Percentiles rank a stretch among this genome's conserved stretches.
These are phyloP conservation scores for Hystrix brachyura DNA, from an alignment of 2,113 vertebrate genomes.

Conservation along the genomic window DNA sequence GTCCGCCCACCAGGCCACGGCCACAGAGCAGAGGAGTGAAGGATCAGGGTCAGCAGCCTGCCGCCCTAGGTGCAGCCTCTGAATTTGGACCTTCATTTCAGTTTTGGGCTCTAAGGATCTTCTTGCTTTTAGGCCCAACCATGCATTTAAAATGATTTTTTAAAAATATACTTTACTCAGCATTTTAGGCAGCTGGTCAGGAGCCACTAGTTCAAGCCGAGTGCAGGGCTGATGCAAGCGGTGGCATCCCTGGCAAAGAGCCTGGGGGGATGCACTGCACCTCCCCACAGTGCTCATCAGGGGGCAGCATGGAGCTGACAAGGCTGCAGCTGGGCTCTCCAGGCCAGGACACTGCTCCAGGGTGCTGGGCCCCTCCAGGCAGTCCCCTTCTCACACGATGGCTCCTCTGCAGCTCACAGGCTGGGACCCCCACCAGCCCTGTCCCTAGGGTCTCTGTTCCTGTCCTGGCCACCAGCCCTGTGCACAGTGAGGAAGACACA, in stretches of 20 bases:
- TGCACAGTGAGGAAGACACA: slow-evolving; percentile 84
- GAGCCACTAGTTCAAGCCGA: neutral
- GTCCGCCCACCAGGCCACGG: neutral
- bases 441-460: slow-evolving; percentile 92
- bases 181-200: neutral
- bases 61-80: neutral
- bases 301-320: neutral
- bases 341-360: no score
- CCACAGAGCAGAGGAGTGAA: neutral
- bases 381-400: neutral
- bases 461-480: slow-evolving; percentile 86
- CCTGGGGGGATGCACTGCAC: neutral
- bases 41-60: neutral
- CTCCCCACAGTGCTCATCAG: neutral
- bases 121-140: neutral
- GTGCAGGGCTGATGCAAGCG: neutral
- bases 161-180: neutral
- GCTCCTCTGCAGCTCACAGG: neutral
- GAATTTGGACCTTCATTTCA: neutral
- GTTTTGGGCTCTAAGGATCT: neutral
- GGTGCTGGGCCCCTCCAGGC: neutral
- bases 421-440: neutral
- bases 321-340: neutral
- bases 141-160: neutral
- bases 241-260: neutral